Base-by-base conservation (phyloP, 2,797 vertebrate species). In the Tangara arthus region DNA sequence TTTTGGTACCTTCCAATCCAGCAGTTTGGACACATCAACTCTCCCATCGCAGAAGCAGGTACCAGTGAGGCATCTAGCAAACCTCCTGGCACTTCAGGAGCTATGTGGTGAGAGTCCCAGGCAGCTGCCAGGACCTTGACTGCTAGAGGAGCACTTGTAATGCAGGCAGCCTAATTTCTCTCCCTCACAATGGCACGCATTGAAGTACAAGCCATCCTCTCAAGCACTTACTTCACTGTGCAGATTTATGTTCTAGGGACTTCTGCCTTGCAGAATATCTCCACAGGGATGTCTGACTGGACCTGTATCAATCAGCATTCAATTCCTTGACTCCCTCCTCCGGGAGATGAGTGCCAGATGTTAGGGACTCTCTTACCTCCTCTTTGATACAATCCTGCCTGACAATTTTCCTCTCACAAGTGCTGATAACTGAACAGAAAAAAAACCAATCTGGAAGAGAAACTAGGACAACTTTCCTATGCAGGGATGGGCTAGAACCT, bases 401-500 rank as follows among this genome's bases (percentile, higher is more conserved):
- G 11, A 30, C 23, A 71, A 26, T 73, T 59, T 85, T 72, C 24
- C 22, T 77, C 56, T 82, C 39, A 42, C 26, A 69, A 78, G 26
- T n/a, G 52, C 53, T 0, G 0, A 32, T 79, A 87, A 68, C 21
- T 0, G 1, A 87, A 73, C 24, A 80, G 50, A 34, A n/a, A 55
- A 15, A 63, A 60, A 4, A 50, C 2, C 32, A 4, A 64, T 50
- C 46, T 57, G 2, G 8, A 65, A 47, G 50, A 93, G 34, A 92
- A 94, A 87, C 20, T 73, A 90, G 56, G 71, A 68, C 73, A 82
- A 87, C 13, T 82, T 87, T 64, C 34, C 71, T 77, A 11, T 26
- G 60, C 41, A 87, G 70, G 52, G 52, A 66, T 80, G 64, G 27
- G 60, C 75, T 85, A 13, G 6, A 76, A 56, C 46, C 57, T 77